These are phyloP conservation scores for Aphelenchoides fujianensis DNA, from an alignment of 1,140 invertebrate genomes.

Conservation along the genomic window DNA sequence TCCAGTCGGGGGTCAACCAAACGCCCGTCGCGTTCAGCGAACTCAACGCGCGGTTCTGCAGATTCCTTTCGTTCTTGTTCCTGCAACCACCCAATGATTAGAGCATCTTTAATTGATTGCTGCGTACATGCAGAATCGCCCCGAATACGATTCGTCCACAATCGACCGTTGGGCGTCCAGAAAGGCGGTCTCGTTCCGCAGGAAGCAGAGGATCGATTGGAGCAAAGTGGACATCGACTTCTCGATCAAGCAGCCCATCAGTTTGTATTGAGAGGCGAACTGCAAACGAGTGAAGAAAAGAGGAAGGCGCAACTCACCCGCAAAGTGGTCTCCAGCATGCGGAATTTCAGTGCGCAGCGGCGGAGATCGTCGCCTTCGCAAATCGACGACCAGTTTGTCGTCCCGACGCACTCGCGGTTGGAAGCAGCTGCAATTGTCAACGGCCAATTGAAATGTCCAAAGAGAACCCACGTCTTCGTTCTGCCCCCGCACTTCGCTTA, in stretches of 20 bases:
- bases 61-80: neutral
- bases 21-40: neutral
- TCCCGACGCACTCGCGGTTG: constrained; percentile 6
- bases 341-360: neutral
- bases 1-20: neutral
- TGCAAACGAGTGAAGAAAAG: neutral
- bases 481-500: neutral
- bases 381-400: neutral
- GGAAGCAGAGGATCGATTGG: constrained; percentile 24
- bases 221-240: constrained; percentile 31
- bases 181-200: constrained; percentile 16
- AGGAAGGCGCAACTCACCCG: neutral
- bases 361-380: neutral
- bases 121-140: neutral
- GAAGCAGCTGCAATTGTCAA: neutral
- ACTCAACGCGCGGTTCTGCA: neutral
- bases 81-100: neutral
- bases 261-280: constrained; percentile 20
- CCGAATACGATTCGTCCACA: constrained; percentile 1
- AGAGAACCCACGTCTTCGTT: constrained; percentile 5
- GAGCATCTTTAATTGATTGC: neutral
- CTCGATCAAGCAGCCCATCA: constrained; percentile 25
- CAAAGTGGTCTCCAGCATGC: constrained; percentile 4
- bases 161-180: neutral
- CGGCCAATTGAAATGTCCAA: no score